Base-by-base conservation (phyloP, 2,888 invertebrate species). In the Tanytarsus gracilentus region DNA sequence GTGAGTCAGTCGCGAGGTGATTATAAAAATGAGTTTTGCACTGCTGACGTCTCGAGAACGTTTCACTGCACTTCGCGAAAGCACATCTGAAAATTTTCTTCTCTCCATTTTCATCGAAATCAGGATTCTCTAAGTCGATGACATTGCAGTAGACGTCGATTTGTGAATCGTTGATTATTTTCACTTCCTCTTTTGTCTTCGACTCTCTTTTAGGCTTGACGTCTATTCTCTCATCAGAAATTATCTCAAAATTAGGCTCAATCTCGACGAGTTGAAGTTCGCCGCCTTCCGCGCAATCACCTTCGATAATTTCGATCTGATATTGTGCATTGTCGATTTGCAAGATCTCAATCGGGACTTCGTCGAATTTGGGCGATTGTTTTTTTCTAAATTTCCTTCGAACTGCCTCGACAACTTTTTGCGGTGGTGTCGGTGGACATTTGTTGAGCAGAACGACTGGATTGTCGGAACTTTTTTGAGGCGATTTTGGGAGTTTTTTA, bases 21-120 rank as follows among this genome's bases (percentile, higher is more conserved):
- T 58, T 44, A n/a, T 29, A 58, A n/a, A 39, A 58, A 48, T 58
- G 58, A 18, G 58, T 29, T 25, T 58, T 58, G 16, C 58, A 58
- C 6, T 40, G 25, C 16, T 58, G 58, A 62, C 79, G 72, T 40
- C 82, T 74, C 0, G 82, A 77, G 65, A 83, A 83, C 0, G 80
- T 78, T 67, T 79, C 80, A 0, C 83, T 80, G 66, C 84, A 84
- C 60, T 79, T 75, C 11, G 44, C 21, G 9, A 48, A 58, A 2
- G 78, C 76, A 63, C 83, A 84, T 64, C 78, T 77, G 66, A 82
- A 83, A 9, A 81, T 76, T 63, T 77, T 78, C 8, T 77, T 62
- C 63, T 75, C 75, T 63, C 72, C 72, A 18, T 65, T 64, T 48
- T 58, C 58, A 14, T 58, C 58, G 2, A 56, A 14, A 6, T 56